Percentiles rank a stretch among this genome's conserved stretches.
Evolutionary conservation across 30 jellyfish, hydroid and myxozoan genomes (phyloP).

Genomic region (Nemopilema nomurai): DNA sequence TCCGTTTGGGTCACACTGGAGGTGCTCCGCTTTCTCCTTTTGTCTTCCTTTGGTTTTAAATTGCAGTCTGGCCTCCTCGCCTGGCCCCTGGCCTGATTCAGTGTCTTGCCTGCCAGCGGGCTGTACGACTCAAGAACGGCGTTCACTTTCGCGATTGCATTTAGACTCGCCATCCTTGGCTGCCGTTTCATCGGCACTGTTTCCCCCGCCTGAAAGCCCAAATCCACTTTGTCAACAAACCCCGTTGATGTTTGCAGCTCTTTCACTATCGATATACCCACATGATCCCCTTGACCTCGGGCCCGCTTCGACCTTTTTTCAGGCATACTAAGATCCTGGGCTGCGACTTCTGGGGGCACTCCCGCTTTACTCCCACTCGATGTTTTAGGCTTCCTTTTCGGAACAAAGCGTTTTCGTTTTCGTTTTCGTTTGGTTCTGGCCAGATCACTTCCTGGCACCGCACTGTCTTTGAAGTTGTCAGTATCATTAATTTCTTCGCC

Average conservation of each 20-base stretch:
- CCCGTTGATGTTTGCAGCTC: conserved; percentile 70
- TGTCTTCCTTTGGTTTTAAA: conserved; percentile 27
- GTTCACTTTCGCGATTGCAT: conserved; percentile 96
- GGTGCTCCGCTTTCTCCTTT: conserved; percentile 64
- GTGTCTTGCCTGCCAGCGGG: conserved; percentile 52
- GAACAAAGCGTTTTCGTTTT: conserved; percentile 25
- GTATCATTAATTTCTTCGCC: neutral
- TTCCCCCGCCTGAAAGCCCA: conserved; percentile 49
- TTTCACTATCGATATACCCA: conserved; percentile 37
- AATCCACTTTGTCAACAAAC: conserved; percentile 68
- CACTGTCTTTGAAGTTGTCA: neutral
- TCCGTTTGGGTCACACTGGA: conserved; percentile 73
- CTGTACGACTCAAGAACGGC: conserved; percentile 89
- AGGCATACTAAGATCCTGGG: neutral
- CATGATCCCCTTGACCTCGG: conserved; percentile 15
- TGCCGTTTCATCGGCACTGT: conserved; percentile 62
- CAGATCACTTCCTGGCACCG: neutral
- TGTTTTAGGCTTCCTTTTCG: conserved; percentile 20
- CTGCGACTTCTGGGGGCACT: neutral
- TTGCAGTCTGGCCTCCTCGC: conserved; percentile 2
- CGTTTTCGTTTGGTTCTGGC: conserved; percentile 1
- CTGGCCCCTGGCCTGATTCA: conserved; percentile 6
- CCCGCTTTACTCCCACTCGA: neutral
- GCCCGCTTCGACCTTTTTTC: neutral
- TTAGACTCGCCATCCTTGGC: conserved; percentile 97